Evolutionary conservation across 2,797 vertebrate species (phyloP).

Genomic region (Nasua narica): DNA sequence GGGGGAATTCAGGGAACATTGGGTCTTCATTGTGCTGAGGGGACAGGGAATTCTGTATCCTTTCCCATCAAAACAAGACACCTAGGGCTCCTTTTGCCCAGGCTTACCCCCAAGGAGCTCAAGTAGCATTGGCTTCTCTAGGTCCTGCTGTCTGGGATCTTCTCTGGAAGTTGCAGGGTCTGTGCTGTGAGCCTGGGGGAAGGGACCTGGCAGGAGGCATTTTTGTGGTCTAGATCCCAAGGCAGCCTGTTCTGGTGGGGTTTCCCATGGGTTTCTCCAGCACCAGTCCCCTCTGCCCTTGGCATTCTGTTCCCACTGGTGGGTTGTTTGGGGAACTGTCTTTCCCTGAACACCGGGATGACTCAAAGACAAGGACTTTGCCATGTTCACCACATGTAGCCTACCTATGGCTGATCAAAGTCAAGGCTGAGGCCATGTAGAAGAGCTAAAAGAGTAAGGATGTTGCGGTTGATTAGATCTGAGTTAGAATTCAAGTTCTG

Average conservation of each 20-base stretch:
- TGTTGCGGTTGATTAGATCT: rapidly evolving
- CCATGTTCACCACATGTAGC: background rate
- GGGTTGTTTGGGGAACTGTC: background rate
- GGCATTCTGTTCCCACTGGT: background rate
- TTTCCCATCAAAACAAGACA: background rate
- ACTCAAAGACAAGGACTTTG: background rate
- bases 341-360: background rate
- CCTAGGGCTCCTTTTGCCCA: background rate
- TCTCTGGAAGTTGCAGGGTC: background rate
- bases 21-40: background rate
- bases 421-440: background rate
- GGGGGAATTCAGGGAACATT: background rate
- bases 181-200: background rate
- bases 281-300: background rate
- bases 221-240: background rate
- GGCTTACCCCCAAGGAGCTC: background rate
- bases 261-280: background rate
- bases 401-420: background rate
- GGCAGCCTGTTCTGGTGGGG: background rate
- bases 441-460: background rate
- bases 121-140: background rate
- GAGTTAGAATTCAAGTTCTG: background rate
- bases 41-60: background rate
- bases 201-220: background rate
- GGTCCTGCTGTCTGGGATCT: background rate